Conservation (phyloP, 92 coral and sea anemone genomes). For the Porites divaricata region DNA sequence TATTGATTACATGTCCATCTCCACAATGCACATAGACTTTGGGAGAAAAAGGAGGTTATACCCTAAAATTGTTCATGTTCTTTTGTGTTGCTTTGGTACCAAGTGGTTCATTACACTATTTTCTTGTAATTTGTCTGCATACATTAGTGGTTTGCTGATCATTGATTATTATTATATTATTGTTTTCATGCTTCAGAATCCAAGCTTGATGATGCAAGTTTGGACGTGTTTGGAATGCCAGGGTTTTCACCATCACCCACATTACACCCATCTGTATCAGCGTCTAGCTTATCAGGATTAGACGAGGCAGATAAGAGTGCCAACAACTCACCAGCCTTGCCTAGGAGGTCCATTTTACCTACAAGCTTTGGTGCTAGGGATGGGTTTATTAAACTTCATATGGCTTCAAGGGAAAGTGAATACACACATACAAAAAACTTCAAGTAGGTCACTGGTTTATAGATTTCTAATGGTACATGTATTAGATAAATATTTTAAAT, state of each 20-base stretch:
- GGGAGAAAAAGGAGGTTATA: no score
- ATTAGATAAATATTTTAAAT: no score
- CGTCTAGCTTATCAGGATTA: constrained; percentile 54
- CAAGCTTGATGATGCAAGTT: constrained; percentile 44
- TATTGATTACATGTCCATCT: no score
- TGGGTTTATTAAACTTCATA: constrained; percentile 79
- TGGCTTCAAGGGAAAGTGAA: constrained; percentile 82
- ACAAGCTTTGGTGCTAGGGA: constrained; percentile 82
- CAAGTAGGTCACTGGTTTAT: constrained; percentile 64
- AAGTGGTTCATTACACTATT: no score
- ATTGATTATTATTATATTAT: neutral
- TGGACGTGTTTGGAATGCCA: constrained; percentile 88
- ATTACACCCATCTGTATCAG: constrained; percentile 75
- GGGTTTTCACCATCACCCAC: constrained; percentile 63
- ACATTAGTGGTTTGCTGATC: no score
- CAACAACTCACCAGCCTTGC: constrained; percentile 72
- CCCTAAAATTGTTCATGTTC: no score
- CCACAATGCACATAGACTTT: no score
- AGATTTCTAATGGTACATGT: no score
- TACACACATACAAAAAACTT: constrained; percentile 64
- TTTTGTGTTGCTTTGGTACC: no score
- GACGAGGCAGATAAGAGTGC: constrained; percentile 58
- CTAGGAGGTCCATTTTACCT: constrained; percentile 66
- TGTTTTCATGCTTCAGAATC: constrained; percentile 32
- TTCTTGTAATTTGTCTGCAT: no score